Conservation (phyloP, 2,888 invertebrate genomes). For the Disparrhopalites patrizii region DNA sequence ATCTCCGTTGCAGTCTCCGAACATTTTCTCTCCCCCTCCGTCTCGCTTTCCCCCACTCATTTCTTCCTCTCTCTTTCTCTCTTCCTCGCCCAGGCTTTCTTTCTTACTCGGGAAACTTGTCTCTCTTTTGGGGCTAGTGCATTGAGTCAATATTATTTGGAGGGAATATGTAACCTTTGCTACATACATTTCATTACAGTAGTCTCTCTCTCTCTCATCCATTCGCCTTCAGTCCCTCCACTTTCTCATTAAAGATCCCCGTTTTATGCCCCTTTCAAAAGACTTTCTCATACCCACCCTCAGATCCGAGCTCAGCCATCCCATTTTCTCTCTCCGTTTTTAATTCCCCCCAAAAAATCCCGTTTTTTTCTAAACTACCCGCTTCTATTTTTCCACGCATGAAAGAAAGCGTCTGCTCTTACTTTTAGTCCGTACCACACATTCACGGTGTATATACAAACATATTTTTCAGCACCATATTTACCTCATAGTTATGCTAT, state of each 20-base stretch:
- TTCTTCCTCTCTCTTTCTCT: constrained; percentile 15
- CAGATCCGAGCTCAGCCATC: too few species aligned
- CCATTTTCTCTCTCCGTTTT: too few species aligned
- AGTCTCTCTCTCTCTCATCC: neutral
- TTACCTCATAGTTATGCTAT: neutral
- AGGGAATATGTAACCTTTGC: neutral
- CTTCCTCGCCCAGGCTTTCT: neutral
- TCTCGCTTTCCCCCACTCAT: neutral
- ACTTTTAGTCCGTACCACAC: too few species aligned
- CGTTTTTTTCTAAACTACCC: neutral
- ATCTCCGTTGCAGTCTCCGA: constrained; percentile 39
- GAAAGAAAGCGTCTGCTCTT: too few species aligned
- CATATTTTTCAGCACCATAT: neutral
- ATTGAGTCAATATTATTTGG: constrained; percentile 3
- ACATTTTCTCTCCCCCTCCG: constrained; percentile 25
- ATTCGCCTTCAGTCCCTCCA: neutral
- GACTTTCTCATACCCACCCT: too few species aligned
- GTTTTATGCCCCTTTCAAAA: neutral
- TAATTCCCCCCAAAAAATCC: neutral
- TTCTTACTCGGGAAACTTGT: neutral
- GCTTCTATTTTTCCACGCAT: neutral
- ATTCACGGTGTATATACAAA: neutral
- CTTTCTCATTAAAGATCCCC: constrained; percentile 4
- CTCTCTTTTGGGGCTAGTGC: neutral
- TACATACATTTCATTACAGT: neutral